Evolutionary conservation across 2,888 invertebrate species (phyloP), one percentile per base, ranked within the genome.

Genomic region (Phengaris alcon): DNA sequence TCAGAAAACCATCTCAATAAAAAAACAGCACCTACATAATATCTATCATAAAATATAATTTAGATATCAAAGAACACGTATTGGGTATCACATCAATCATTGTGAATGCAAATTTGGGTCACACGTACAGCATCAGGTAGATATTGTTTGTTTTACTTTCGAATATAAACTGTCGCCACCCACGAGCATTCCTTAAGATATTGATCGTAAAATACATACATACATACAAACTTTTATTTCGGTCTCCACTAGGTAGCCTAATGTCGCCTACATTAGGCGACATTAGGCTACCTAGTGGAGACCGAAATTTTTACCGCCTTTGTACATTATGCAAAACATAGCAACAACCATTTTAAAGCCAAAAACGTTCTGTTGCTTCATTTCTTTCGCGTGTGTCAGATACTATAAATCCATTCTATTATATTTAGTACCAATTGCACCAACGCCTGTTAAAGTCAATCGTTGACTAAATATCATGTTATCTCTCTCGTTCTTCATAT

Each of bases 91-190:
- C 64, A 64, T 44, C 64, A 12, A 64, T 44, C 64, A 64, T 64
- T 64, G 12, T 44, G 64, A 44, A 64, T 64, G 12, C 6, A 64
- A 64, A 64, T 64, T 64, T 64, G 64, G 64, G 64, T 64, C 64
- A 64, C 64, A 64, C 44, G 44, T 59, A 59, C 15, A 64, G 52
- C 9, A 35, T 12, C 64, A 64, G 64, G 64, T 64, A 64, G 6
- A 35, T 15, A 64, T 64, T 64, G 64, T 64, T 64, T 64, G 64
- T 64, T 64, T 64, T 35, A 44, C 64, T 64, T 64, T 64, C 64
- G 64, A 64, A 64, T 64, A 48, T 52, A 52, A 64, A 44, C 35
- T 64, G 35, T 12, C 35, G 12, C 52, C 64, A 64, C 64, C 35
- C 64, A 64, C 64, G 35, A 12, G 12, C 35, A 5, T n/a, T 6